A percentile compares a stretch with the other conserved stretches of the same genome.
These are phyloP conservation scores for Sylvilagus floridanus DNA, from an alignment of 2,797 vertebrate genomes.

Conservation along the genomic window DNA sequence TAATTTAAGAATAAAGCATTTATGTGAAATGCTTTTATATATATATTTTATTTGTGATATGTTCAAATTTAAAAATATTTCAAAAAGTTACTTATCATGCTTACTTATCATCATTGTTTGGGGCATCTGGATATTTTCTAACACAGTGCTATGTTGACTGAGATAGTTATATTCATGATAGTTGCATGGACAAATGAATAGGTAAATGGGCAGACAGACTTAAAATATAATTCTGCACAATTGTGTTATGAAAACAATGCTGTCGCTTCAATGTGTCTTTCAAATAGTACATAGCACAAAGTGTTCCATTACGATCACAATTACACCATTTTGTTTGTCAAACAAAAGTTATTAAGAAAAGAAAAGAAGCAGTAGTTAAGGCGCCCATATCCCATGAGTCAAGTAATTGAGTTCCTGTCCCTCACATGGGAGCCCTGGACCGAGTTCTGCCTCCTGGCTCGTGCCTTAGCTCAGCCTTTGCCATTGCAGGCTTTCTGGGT, in stretches of 20 bases:
- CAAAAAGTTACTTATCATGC: background rate
- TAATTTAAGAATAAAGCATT: slow-evolving; percentile 6
- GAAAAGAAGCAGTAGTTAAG: too few species aligned
- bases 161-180: slow-evolving; percentile 8
- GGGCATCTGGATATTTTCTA: background rate
- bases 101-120: background rate
- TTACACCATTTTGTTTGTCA: background rate
- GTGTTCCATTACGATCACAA: background rate
- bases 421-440: too few species aligned
- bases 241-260: background rate
- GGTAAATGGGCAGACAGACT: background rate
- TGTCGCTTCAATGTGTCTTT: background rate
- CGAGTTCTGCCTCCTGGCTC: too few species aligned
- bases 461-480: too few species aligned
- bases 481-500: too few species aligned
- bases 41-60: background rate
- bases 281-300: background rate
- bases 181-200: background rate
- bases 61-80: slow-evolving; percentile 47
- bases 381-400: too few species aligned
- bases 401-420: too few species aligned
- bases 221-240: background rate
- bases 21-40: background rate
- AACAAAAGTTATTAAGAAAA: background rate
- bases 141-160: background rate